Percentiles rank a stretch among this genome's conserved stretches.
These are phyloP conservation scores for Coregonus sp. DNA, from an alignment of 2,797 vertebrate genomes.

Conservation along the genomic window DNA sequence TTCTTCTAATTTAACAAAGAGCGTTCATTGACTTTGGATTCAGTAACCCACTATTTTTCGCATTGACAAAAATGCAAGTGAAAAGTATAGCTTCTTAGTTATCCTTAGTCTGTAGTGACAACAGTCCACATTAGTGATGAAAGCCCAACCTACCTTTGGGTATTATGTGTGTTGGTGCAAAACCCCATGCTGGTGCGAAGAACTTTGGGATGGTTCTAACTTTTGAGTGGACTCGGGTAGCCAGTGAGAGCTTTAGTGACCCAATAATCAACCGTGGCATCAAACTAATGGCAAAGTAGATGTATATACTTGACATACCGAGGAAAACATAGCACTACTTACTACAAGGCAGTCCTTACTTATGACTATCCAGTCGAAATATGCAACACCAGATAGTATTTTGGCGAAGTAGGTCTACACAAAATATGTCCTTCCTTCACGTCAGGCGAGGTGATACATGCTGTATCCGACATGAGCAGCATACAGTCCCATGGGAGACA, in stretches of 20 bases:
- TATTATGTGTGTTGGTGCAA: slow-evolving; percentile 40
- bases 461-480: slow-evolving; percentile 96
- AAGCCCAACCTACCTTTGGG: slow-evolving; percentile 39
- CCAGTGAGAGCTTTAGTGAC: background rate
- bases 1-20: slow-evolving; percentile 65
- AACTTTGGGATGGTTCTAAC: slow-evolving; percentile 27
- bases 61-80: slow-evolving; percentile 63
- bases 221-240: background rate
- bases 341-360: slow-evolving; percentile 40
- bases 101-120: slow-evolving; percentile 35
- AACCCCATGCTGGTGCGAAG: slow-evolving; percentile 23
- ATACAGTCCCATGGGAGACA: slow-evolving; percentile 93
- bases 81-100: slow-evolving; percentile 14
- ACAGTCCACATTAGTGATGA: slow-evolving; percentile 36
- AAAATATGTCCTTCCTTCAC: slow-evolving; percentile 16
- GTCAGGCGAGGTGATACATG: slow-evolving; percentile 95
- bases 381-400: slow-evolving; percentile 10
- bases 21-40: slow-evolving; percentile 58
- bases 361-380: slow-evolving; percentile 32
- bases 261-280: slow-evolving; percentile 10
- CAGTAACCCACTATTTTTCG: slow-evolving; percentile 51
- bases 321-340: slow-evolving; percentile 25
- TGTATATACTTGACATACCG: slow-evolving; percentile 31
- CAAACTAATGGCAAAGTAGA: background rate
- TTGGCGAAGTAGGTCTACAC: slow-evolving; percentile 44